These are phyloP conservation scores for Blastobasis lacticolella DNA, from an alignment of 2,888 invertebrate genomes.

Conservation along the genomic window DNA sequence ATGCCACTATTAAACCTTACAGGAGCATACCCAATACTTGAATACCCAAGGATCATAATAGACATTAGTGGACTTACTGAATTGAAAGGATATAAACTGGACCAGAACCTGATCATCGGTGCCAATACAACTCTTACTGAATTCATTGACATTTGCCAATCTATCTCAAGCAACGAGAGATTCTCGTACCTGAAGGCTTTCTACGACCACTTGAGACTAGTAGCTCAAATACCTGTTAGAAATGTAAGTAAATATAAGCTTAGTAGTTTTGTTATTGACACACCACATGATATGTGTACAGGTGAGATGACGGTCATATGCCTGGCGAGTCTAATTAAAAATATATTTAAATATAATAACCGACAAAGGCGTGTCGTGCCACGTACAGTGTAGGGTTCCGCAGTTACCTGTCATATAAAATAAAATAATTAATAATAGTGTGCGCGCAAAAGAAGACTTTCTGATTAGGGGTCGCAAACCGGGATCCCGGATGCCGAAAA, in stretches of 20 bases:
- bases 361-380: too few relatives aligned
- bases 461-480: too few relatives aligned
- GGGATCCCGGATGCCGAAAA: too few relatives aligned
- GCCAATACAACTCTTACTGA: conserved; percentile 64
- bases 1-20: background rate
- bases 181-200: background rate
- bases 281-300: too few relatives aligned
- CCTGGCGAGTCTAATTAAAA: too few relatives aligned
- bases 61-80: conserved; percentile 73
- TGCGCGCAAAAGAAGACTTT: too few relatives aligned
- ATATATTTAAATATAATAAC: too few relatives aligned
- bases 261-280: too few relatives aligned
- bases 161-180: background rate
- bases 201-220: background rate
- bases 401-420: too few relatives aligned
- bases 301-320: too few relatives aligned
- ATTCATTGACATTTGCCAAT: conserved; percentile 2
- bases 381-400: too few relatives aligned
- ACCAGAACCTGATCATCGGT: conserved; percentile 55
- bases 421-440: too few relatives aligned
- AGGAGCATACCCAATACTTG: background rate
- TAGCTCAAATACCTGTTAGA: background rate
- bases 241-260: background rate
- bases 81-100: conserved; percentile 44
- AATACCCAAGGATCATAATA: conserved; percentile 55